These are phyloP conservation scores for Pelobates fuscus DNA, from an alignment of 2,113 vertebrate genomes.

Conservation along the genomic window DNA sequence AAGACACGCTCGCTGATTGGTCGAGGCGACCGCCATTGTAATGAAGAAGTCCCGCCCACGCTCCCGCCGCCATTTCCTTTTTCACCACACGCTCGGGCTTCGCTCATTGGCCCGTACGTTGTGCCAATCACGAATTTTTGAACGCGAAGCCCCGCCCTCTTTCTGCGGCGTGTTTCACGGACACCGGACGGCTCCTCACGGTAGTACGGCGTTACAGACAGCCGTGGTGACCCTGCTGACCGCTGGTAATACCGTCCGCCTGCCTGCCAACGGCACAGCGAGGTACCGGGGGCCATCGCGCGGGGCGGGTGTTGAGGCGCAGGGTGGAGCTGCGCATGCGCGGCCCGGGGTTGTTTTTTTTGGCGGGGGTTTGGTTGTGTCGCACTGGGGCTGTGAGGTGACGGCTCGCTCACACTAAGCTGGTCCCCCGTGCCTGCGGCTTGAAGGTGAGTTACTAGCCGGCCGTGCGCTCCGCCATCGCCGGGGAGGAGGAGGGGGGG, in stretches of 20 bases:
- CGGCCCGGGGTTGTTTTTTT: conserved; percentile 62
- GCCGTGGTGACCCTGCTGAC: too few relatives aligned
- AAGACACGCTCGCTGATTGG: neutral
- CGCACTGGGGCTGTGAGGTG: too few relatives aligned
- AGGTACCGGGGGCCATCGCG: too few relatives aligned
- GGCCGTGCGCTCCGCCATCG: conserved; percentile 52
- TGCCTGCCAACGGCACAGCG: too few relatives aligned
- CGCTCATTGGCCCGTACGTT: too few relatives aligned
- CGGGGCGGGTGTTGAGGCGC: neutral
- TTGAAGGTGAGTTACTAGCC: too few relatives aligned
- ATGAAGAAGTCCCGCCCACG: neutral
- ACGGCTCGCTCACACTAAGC: conserved; percentile 50
- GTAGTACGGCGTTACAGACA: too few relatives aligned
- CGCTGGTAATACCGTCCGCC: too few relatives aligned
- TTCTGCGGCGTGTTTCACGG: too few relatives aligned
- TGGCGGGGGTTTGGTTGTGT: conserved; percentile 70
- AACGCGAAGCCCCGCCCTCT: too few relatives aligned
- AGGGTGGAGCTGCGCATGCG: conserved; percentile 63
- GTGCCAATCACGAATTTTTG: too few relatives aligned
- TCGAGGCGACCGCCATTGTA: neutral
- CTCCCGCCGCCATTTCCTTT: neutral
- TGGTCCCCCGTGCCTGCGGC: conserved; percentile 27
- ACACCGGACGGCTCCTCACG: too few relatives aligned
- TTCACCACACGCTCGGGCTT: neutral
- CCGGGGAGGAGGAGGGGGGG: conserved; percentile 63